phyloP scores from a whole-genome alignment of 2,113 vertebrate species.

The Bungarus multicinctus region DNA sequence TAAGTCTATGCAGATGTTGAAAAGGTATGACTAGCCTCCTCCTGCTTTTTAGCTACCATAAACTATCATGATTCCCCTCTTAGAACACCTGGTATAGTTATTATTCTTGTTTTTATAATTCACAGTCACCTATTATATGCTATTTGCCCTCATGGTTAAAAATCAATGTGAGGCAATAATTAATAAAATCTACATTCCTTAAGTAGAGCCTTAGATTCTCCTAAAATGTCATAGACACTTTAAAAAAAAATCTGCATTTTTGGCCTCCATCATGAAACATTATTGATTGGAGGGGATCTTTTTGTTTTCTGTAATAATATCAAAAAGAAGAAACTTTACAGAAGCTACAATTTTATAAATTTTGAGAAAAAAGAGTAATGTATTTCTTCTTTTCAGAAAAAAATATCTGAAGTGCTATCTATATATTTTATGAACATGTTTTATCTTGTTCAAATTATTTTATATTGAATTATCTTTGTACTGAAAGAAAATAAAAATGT shows the following conservation, averaged over 20 bases:
- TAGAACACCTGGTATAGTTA: neutral
- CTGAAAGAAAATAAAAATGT: neutral
- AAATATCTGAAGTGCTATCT: neutral
- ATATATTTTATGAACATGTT: neutral
- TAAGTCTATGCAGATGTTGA: neutral
- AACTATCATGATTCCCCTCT: neutral
- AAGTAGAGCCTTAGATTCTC: neutral
- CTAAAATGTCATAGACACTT: neutral
- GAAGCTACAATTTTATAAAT: neutral
- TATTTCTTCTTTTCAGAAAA: neutral
- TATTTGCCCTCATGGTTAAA: neutral
- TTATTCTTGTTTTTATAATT: neutral
- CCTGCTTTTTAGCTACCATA: neutral
- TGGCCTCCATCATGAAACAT: neutral
- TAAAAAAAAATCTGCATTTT: neutral
- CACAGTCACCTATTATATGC: neutral
- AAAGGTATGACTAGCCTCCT: neutral
- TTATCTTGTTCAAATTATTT: neutral
- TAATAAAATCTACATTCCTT: neutral
- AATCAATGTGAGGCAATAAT: neutral
- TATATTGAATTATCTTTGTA: neutral
- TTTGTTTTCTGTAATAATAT: neutral
- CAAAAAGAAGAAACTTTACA: neutral
- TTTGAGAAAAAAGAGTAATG: neutral
- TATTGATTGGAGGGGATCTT: neutral